phyloP scores from a whole-genome alignment of 2,888 invertebrate species.

The Baronia brevicornis region DNA sequence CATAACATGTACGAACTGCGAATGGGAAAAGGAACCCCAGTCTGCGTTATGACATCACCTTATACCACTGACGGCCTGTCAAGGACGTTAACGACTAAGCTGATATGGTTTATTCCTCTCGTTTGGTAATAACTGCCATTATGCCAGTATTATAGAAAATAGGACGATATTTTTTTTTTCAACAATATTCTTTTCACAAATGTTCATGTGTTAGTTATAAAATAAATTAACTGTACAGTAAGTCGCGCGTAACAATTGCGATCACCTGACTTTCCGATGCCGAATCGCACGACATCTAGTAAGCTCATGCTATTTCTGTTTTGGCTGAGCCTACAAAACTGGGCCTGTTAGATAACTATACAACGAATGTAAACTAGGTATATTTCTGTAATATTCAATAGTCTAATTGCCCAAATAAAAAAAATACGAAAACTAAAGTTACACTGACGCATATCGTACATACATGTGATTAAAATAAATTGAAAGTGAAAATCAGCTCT shows the following conservation, averaged over 20 bases:
- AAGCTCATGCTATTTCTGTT: constrained; percentile 60
- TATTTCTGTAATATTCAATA: too few relatives aligned
- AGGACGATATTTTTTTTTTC: too few relatives aligned
- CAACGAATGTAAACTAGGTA: too few relatives aligned
- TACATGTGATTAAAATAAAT: too few relatives aligned
- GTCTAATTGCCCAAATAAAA: too few relatives aligned
- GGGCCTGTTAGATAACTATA: constrained; percentile 16
- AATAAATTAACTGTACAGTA: constrained; percentile 10
- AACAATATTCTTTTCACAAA: too few relatives aligned
- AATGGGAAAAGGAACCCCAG: constrained; percentile 11
- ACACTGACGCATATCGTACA: too few relatives aligned
- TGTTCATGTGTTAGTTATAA: too few relatives aligned
- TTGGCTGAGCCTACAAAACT: constrained; percentile 43
- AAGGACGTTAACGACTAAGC: constrained; percentile 8
- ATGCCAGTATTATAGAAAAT: too few relatives aligned
- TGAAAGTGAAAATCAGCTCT: too few relatives aligned
- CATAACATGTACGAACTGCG: constrained; percentile 1
- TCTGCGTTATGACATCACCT: constrained; percentile 37
- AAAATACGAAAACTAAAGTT: too few relatives aligned
- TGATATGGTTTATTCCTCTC: background rate
- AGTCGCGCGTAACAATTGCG: constrained; percentile 5
- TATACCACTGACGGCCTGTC: constrained; percentile 30
- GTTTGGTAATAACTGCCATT: too few relatives aligned
- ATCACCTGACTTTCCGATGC: constrained; percentile 35
- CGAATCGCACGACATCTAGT: constrained; percentile 32